Conservation (phyloP, 2,113 vertebrate species). For the Dascyllus trimaculatus region DNA sequence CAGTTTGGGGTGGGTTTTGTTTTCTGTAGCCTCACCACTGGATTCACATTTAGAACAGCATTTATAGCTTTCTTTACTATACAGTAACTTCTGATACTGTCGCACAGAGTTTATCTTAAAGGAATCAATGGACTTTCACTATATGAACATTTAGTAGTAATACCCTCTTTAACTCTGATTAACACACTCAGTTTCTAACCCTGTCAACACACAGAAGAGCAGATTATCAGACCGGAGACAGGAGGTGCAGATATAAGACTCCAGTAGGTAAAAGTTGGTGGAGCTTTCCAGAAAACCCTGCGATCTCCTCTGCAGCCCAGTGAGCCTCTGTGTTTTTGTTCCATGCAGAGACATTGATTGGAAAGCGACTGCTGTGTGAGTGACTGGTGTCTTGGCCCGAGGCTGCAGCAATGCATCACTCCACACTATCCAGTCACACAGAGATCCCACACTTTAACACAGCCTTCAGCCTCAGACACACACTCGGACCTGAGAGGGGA, state of each 20-base stretch:
- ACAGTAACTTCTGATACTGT: conserved; percentile 22
- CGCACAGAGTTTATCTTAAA: neutral
- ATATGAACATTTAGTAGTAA: neutral
- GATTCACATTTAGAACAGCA: conserved; percentile 43
- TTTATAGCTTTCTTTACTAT: conserved; percentile 16
- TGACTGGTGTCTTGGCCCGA: conserved; percentile 73
- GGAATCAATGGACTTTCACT: neutral
- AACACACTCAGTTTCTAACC: no score
- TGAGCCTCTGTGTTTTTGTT: conserved; percentile 50
- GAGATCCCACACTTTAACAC: conserved; percentile 54
- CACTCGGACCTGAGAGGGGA: conserved; percentile 15
- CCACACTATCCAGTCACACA: conserved; percentile 65
- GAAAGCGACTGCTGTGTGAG: conserved; percentile 72
- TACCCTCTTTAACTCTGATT: no score
- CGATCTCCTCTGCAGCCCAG: conserved; percentile 33
- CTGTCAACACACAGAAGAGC: no score
- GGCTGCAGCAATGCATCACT: conserved; percentile 78
- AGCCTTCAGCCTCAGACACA: conserved; percentile 36
- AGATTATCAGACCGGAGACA: neutral
- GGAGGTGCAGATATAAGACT: neutral
- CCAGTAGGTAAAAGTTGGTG: conserved; percentile 16
- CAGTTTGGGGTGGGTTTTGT: conserved; percentile 17
- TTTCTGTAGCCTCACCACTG: conserved; percentile 76
- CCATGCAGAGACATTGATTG: conserved; percentile 73
- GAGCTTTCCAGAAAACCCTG: conserved; percentile 14